Evolutionary conservation across 2,113 vertebrate genomes (phyloP).

Genomic region (Platycercus adscitus): DNA sequence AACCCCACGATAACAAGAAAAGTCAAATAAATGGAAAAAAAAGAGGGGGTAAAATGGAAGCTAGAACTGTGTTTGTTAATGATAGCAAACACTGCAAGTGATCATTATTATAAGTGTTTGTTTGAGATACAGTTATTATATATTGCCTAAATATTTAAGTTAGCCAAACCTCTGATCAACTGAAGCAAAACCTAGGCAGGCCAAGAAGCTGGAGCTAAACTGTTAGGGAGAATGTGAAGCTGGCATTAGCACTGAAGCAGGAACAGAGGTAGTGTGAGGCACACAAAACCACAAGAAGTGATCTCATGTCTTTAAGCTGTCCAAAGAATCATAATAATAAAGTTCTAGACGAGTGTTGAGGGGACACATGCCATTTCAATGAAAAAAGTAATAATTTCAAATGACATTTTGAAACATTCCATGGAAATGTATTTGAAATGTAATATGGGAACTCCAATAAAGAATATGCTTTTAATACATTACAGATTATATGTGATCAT

Average conservation of each 20-base stretch:
- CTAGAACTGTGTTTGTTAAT: not conserved
- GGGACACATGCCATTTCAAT: slow-evolving; percentile 69
- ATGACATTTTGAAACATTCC: slow-evolving; percentile 73
- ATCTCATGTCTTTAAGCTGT: slow-evolving; percentile 71
- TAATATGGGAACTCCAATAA: slow-evolving; percentile 71
- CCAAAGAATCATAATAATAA: slow-evolving; percentile 70
- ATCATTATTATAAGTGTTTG: slow-evolving; percentile 19
- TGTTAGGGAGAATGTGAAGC: not conserved
- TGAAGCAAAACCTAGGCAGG: not conserved
- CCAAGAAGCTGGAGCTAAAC: slow-evolving; percentile 23
- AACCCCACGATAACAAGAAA: not conserved
- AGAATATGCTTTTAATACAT: slow-evolving; percentile 72
- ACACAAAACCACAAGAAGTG: slow-evolving; percentile 59
- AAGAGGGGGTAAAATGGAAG: not conserved
- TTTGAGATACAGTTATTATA: slow-evolving; percentile 54
- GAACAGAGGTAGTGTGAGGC: slow-evolving; percentile 47
- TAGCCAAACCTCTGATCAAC: slow-evolving; percentile 39
- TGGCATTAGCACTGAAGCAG: slow-evolving; percentile 18
- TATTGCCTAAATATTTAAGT: slow-evolving; percentile 60
- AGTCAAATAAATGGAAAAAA: not conserved
- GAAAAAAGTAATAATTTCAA: slow-evolving; percentile 62
- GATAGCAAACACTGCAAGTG: not conserved
- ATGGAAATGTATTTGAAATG: slow-evolving; percentile 76
- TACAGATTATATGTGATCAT: slow-evolving; percentile 74
- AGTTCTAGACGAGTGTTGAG: slow-evolving; percentile 64